Base-by-base conservation (phyloP, 2,113 vertebrate species). In the Rhinoptilus africanus region DNA sequence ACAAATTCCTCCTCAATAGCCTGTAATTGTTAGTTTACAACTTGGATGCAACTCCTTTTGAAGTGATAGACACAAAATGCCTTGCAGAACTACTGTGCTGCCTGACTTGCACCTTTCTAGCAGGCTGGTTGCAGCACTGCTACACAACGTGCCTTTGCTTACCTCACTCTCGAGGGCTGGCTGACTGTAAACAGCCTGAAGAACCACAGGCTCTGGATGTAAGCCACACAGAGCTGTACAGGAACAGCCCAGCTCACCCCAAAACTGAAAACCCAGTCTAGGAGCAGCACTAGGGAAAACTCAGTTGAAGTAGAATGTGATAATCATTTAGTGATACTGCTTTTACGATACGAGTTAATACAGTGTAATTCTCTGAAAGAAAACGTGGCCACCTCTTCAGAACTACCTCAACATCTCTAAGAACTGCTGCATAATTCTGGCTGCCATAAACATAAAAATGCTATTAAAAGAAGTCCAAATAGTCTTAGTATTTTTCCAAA, bases 361-460 rank as follows among this genome's bases (percentile, higher is more conserved):
- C n/a, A 15, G 23, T 23, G 28, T n/a, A 74, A 91, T 12, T 59
- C 59, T 59, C 54, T 9, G 32, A 3, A 14, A 37, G 37, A 7
- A 78, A 43, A 12, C 0, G 8, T 2, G 41, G 43, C n/a, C 2
- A 12, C 50, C 68, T 73, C 39, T 59, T 26, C 48, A 73, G 74
- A 64, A 32, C 17, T 19, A 24, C 26, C 26, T 13, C 14, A 47
- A 1, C 2, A 7, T 0, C 12, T 74, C 53, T 27, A 2, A 1
- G 50, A 39, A 81, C 67, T 3, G 11, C 47, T 15, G 7, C 5
- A 0, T 4, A 9, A 17, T 35, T 50, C 54, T 28, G 24, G 43
- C n/a, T 39, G 64, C 53, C 59, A 63, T 45, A 39, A 45, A 10
- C 20, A 37, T 8, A 43, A 30, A 77, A 60, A 7, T 20, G 26